Base-by-base conservation (phyloP, 92 coral and sea anemone species). In the Ricordea florida region DNA sequence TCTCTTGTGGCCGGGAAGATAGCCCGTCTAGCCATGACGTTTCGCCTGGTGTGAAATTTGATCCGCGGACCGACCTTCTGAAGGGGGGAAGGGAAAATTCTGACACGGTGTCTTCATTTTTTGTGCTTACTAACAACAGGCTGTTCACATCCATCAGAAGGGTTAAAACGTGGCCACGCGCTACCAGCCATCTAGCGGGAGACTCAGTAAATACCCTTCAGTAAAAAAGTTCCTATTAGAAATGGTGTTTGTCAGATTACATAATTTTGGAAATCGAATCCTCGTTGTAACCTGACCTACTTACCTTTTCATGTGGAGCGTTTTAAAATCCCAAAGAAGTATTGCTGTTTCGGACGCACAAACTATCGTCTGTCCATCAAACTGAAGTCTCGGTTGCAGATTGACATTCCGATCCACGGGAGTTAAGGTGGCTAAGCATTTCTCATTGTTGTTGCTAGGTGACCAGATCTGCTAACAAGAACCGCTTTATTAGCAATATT, bases 341-440 rank as follows among this genome's bases (percentile, higher is more conserved):
- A 94, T 56, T 6, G 89, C 98, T 9, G 52, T 48, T 25, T 91
- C 91, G 0, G 98, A 94, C 5, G 97, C 89, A 75, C 98, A 94
- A 6, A 72, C 83, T 1, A 94, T 86, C 10, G 73, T 63, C 5
- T 37, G 69, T 5, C 98, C 98, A 80, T 94, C 93, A 76, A 87
- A 94, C 66, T 88, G 97, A 24, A 92, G 78, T 16, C 90, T 80
- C 3, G 96, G 99, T 24, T 84, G 97, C 4, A 85, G 85, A 15
- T 46, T 65, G 21, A 66, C 57, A 9, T 35, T 75, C 6, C 76
- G 80, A 13, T 86, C 88, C 1, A 36, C 17, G 8, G 86, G 70
- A 21, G 81, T 57, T 62, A 96, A 67, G 2, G 97, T 92, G 4
- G 66, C 86, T 34, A 81, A 42, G 35, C 96, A 91, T 15, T 57